A percentile compares a stretch with the other conserved stretches of the same genome.
Evolutionary conservation across 2,113 vertebrate species (phyloP).

Genomic region (Nannospalax galili): DNA sequence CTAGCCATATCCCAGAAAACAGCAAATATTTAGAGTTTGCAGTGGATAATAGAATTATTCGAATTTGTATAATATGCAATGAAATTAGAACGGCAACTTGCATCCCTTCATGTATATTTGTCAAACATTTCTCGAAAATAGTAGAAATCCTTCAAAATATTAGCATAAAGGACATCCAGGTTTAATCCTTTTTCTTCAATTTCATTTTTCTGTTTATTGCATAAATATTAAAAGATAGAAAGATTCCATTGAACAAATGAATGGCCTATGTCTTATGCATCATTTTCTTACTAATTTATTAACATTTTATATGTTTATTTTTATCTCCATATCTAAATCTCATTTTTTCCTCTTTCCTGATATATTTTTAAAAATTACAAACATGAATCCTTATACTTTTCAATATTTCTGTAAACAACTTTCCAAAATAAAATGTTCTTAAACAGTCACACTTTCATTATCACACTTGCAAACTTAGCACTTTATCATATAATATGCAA

Average conservation of each 20-base stretch:
- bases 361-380: background rate
- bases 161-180: background rate
- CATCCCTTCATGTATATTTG: background rate
- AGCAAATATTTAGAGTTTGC: conserved; percentile 7
- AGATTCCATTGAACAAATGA: background rate
- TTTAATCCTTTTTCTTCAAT: background rate
- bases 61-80: background rate
- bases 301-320: background rate
- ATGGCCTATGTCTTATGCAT: too few species aligned
- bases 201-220: background rate
- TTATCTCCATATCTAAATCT: background rate
- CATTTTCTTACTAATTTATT: background rate
- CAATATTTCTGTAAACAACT: background rate
- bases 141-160: background rate
- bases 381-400: background rate
- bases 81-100: background rate
- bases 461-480: background rate
- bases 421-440: background rate
- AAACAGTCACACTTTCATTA: background rate
- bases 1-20: background rate
- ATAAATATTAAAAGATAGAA: background rate
- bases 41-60: background rate
- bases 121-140: background rate
- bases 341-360: background rate
- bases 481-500: background rate